phyloP scores from a whole-genome alignment of 2,113 vertebrate species.

The Ctenomys sociabilis region DNA sequence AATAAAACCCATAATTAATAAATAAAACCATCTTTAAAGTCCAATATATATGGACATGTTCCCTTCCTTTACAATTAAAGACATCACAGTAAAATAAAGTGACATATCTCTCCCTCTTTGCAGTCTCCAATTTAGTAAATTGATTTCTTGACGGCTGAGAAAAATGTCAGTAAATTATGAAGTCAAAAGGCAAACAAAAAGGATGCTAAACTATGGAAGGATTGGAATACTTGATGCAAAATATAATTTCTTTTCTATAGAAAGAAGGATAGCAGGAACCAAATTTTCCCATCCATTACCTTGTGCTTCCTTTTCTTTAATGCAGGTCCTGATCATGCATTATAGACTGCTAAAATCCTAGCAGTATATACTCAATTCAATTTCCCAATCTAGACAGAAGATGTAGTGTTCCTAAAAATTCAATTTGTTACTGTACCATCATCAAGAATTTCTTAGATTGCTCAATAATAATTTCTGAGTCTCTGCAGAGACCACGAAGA shows the following conservation, averaged over 20 bases:
- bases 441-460: neutral
- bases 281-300: neutral
- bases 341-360: neutral
- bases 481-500: neutral
- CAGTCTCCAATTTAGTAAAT: neutral
- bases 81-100: neutral
- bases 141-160: neutral
- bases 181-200: neutral
- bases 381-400: neutral
- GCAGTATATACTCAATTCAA: neutral
- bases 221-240: neutral
- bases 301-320: neutral
- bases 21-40: neutral
- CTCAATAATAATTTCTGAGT: neutral
- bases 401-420: neutral
- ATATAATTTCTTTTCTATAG: neutral
- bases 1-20: neutral
- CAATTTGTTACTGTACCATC: neutral
- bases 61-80: neutral
- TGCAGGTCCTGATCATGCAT: accelerated
- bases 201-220: neutral
- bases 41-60: neutral
- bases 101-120: neutral
- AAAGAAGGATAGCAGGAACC: neutral
- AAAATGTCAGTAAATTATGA: neutral